phyloP scores from a whole-genome alignment of 2,888 invertebrate genomes.

The Chironomus tentans region DNA sequence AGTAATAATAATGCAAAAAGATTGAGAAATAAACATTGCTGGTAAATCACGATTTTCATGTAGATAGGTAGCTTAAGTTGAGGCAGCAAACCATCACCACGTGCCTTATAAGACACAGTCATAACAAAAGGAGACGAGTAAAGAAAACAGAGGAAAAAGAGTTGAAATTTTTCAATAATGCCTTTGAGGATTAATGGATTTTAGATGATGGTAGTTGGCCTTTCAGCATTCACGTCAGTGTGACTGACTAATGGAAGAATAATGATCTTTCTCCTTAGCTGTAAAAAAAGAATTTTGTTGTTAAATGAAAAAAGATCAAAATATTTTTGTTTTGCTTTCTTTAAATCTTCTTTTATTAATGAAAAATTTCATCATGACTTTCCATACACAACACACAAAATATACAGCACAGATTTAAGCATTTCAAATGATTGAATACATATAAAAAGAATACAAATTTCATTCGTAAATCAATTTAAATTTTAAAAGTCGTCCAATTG shows the following conservation, averaged over 20 bases:
- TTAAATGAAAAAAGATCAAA: neutral
- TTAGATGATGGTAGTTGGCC: conserved; percentile 1
- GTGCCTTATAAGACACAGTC: neutral
- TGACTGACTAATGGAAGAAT: conserved; percentile 19
- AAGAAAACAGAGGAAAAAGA: too few species aligned
- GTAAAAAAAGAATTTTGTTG: neutral
- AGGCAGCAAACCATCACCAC: neutral
- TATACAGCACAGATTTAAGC: too few species aligned
- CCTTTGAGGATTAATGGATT: conserved; percentile 13
- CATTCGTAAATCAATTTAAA: neutral
- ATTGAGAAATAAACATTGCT: neutral
- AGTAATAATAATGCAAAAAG: too few species aligned
- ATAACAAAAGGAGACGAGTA: too few species aligned
- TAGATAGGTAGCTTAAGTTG: neutral
- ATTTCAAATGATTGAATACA: too few species aligned
- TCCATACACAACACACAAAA: neutral
- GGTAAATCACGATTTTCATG: conserved; percentile 8
- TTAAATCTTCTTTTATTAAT: neutral
- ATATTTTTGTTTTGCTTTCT: neutral
- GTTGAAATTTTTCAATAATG: neutral
- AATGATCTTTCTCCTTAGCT: neutral
- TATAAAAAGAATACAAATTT: too few species aligned
- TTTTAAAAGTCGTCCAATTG: neutral
- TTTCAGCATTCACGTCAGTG: neutral
- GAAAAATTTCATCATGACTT: neutral